phyloP scores from a whole-genome alignment of 2,888 invertebrate genomes.

The Thereva unica region DNA sequence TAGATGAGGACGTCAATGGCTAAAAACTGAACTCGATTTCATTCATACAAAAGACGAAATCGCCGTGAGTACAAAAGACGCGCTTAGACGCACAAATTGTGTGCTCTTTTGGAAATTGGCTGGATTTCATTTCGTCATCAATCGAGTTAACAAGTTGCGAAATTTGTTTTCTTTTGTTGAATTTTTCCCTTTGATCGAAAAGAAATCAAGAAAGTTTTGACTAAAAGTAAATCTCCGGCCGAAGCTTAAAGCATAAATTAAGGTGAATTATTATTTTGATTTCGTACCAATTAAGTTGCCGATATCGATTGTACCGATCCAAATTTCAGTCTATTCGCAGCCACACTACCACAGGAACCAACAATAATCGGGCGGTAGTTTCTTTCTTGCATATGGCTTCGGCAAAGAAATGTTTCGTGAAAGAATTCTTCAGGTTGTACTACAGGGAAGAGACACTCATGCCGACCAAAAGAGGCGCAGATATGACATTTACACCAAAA shows the following conservation, averaged over 20 bases:
- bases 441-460: background rate
- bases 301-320: conserved; percentile 12
- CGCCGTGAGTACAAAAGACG: too few relatives aligned
- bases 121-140: too few relatives aligned
- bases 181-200: background rate
- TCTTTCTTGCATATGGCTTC: background rate
- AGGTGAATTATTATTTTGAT: conserved; percentile 7
- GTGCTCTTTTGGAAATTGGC: too few relatives aligned
- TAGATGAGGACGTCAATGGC: too few relatives aligned
- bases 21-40: too few relatives aligned
- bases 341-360: background rate
- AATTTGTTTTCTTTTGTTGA: too few relatives aligned
- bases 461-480: conserved; percentile 6
- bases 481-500: conserved; percentile 22
- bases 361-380: background rate
- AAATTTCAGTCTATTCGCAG: conserved; percentile 26
- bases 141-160: too few relatives aligned
- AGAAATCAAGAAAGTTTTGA: conserved; percentile 9
- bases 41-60: too few relatives aligned
- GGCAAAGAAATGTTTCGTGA: conserved; percentile 10
- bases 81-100: too few relatives aligned
- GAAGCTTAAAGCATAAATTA: conserved; percentile 19
- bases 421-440: conserved; percentile 15
- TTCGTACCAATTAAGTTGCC: conserved; percentile 13
- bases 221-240: conserved; percentile 2